Evolutionary conservation across 2,113 vertebrate species (phyloP).

Genomic region (Cromileptes altivelis): DNA sequence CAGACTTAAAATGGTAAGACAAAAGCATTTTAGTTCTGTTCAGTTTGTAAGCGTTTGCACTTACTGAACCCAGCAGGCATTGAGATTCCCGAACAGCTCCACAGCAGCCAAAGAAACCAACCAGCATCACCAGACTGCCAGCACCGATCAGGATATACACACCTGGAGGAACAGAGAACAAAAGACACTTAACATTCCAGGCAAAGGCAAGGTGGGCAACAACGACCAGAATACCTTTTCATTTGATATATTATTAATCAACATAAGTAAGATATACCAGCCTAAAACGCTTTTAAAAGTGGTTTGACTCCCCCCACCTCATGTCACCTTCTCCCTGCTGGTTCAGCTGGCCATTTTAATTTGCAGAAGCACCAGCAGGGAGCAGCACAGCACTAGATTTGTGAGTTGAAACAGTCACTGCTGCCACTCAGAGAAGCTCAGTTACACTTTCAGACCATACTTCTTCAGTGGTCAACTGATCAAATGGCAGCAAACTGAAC

Average conservation of each 20-base stretch:
- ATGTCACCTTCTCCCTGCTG: not conserved
- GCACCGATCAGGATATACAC: constrained; percentile 94
- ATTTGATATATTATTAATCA: not conserved
- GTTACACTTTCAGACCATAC: constrained; percentile 12
- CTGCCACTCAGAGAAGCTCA: not conserved
- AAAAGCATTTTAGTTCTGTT: not conserved
- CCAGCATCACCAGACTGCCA: constrained; percentile 93
- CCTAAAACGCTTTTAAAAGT: not conserved
- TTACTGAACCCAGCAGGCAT: constrained; percentile 95
- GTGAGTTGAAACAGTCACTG: not conserved
- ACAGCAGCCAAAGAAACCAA: constrained; percentile 97
- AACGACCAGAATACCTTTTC: not conserved
- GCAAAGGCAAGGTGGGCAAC: not conserved
- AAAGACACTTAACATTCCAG: not conserved
- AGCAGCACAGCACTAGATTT: constrained; percentile 45
- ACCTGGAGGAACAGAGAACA: constrained; percentile 77
- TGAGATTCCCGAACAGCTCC: constrained; percentile 96
- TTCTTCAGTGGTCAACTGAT: constrained; percentile 18
- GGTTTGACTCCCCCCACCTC: not conserved
- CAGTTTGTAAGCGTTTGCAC: constrained; percentile 61
- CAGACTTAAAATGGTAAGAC: not conserved
- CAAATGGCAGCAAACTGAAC: not conserved
- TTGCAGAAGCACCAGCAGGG: constrained; percentile 56
- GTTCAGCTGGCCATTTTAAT: not conserved
- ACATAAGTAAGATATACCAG: not conserved